Conservation (phyloP, 2,797 vertebrate genomes). For the Enteromius radiatus region DNA sequence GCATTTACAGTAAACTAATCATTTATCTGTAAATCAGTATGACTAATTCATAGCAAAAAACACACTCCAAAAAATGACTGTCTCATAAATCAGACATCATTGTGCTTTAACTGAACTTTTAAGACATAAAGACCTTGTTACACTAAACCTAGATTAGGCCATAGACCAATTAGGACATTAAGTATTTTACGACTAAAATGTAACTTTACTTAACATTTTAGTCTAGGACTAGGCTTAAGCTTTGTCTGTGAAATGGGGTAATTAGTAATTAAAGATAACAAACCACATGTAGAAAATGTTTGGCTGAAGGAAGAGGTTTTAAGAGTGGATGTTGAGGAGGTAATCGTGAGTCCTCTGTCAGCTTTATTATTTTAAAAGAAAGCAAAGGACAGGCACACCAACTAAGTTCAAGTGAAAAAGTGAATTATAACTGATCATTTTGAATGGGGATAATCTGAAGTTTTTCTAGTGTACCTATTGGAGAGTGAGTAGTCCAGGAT, state of each 20-base stretch:
- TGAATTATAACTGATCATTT: background rate
- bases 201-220: too few species aligned
- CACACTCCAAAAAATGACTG: background rate
- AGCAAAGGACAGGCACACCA: background rate
- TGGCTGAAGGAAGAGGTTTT: background rate
- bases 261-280: background rate
- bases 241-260: background rate
- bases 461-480: background rate
- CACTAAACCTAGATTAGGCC: too few species aligned
- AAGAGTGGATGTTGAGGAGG: background rate
- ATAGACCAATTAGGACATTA: too few species aligned
- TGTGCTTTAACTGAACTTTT: background rate
- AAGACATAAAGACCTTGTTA: background rate
- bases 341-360: background rate
- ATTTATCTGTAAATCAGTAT: background rate
- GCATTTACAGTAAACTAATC: background rate
- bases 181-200: too few species aligned
- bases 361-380: background rate
- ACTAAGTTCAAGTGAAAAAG: background rate
- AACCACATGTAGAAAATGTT: constrained; percentile 20
- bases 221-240: too few species aligned
- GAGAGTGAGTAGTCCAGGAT: background rate
- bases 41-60: background rate
- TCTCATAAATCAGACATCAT: background rate
- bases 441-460: background rate